Evolutionary conservation across 2,888 invertebrate species (phyloP).

Genomic region (Lottia gigantea): DNA sequence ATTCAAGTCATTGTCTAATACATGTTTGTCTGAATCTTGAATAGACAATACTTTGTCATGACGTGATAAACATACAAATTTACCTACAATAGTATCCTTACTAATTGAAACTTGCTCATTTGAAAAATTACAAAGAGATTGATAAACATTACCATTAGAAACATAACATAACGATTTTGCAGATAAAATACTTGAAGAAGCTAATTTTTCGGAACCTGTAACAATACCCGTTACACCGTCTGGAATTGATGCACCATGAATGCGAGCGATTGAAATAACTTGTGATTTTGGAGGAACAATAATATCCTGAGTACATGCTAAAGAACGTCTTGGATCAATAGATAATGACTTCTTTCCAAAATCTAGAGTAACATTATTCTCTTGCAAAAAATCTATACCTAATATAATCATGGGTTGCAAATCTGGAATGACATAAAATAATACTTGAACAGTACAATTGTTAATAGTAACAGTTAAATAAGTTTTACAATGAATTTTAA

Average conservation of each 20-base stretch:
- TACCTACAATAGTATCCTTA: neutral
- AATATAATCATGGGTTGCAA: constrained; percentile 14
- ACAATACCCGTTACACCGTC: neutral
- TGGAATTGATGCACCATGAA: constrained; percentile 6
- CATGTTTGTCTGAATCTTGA: neutral
- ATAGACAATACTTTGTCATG: neutral
- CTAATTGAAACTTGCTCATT: neutral
- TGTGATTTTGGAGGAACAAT: neutral
- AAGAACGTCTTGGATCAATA: neutral
- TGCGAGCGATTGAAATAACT: constrained; percentile 2
- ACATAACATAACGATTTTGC: neutral
- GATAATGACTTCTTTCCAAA: constrained; percentile 11
- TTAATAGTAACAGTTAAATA: constrained; percentile 1
- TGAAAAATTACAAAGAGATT: neutral
- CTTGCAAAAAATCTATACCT: constrained; percentile 10
- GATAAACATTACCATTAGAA: constrained; percentile 1
- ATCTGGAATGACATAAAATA: constrained; percentile 12
- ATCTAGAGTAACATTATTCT: constrained; percentile 10
- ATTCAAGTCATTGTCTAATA: neutral
- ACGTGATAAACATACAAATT: constrained; percentile 1
- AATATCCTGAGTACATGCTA: neutral
- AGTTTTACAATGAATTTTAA: constrained; percentile 6
- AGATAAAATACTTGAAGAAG: neutral
- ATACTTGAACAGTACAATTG: neutral
- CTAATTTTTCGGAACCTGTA: constrained; percentile 7